Conservation (phyloP, 2,797 vertebrate species). For the Sebastes kiyomatsui region DNA sequence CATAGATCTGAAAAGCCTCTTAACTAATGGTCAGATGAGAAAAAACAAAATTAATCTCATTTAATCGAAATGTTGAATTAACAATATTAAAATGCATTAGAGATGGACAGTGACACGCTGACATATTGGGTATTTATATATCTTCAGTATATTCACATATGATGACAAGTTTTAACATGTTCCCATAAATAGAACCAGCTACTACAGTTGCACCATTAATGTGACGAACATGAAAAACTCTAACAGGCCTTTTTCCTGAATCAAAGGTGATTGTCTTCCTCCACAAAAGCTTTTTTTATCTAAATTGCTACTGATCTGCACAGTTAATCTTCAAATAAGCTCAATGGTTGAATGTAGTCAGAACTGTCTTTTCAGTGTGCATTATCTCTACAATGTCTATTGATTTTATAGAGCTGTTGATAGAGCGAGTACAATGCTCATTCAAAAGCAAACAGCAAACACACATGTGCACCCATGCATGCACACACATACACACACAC, state of each 20-base stretch:
- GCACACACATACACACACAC: not conserved
- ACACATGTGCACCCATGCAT: not conserved
- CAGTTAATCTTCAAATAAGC: slow-evolving; percentile 27
- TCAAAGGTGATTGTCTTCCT: slow-evolving; percentile 5
- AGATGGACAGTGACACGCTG: not conserved
- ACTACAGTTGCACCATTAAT: not conserved
- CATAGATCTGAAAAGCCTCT: not conserved
- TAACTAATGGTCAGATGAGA: not conserved
- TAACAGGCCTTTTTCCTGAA: slow-evolving; percentile 2
- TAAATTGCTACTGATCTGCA: slow-evolving; percentile 17
- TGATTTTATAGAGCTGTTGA: slow-evolving; percentile 24
- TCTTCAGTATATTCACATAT: not conserved
- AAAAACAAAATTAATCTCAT: not conserved
- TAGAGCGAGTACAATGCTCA: not conserved
- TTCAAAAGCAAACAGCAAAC: slow-evolving; percentile 4
- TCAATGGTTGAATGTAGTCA: not conserved
- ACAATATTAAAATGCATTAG: not conserved
- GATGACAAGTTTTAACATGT: not conserved
- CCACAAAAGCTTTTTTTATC: slow-evolving; percentile 16
- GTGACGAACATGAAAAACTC: not conserved
- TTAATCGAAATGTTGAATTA: not conserved
- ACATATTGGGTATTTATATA: not conserved
- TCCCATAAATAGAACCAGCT: not conserved
- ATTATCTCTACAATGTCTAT: slow-evolving; percentile 10
- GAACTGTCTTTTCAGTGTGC: slow-evolving; percentile 14